These are phyloP conservation scores for Phrynocephalus versicolor DNA, from an alignment of 2,113 vertebrate species.

Conservation along the genomic window DNA sequence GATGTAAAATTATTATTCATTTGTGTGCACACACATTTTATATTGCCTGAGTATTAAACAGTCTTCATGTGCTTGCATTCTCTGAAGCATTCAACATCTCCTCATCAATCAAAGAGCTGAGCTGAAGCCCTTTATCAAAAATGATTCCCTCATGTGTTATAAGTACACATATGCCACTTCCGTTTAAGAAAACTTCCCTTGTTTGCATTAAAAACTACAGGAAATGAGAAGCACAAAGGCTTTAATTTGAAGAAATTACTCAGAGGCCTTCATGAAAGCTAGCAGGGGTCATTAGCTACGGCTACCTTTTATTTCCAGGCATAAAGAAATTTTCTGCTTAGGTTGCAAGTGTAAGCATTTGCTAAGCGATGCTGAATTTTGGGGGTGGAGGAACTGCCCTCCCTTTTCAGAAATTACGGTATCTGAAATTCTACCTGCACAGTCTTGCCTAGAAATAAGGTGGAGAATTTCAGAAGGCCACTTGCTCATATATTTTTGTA, in stretches of 20 bases:
- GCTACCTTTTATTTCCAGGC: not conserved
- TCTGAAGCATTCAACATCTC: slow-evolving; percentile 56
- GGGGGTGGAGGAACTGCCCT: not conserved
- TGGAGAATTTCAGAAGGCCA: no score
- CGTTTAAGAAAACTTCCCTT: slow-evolving; percentile 28
- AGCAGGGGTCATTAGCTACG: not conserved
- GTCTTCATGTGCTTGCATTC: slow-evolving; percentile 17
- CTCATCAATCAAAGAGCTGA: slow-evolving; percentile 52
- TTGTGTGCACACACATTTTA: slow-evolving; percentile 35
- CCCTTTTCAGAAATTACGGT: not conserved
- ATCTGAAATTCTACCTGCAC: not conserved
- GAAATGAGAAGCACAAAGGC: slow-evolving; percentile 12
- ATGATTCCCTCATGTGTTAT: slow-evolving; percentile 53
- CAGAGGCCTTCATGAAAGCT: not conserved
- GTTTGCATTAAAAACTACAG: slow-evolving; percentile 42
- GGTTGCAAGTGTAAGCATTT: not conserved
- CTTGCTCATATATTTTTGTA: no score
- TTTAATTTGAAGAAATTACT: slow-evolving; percentile 39
- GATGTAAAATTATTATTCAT: no score
- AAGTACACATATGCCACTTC: slow-evolving; percentile 37
- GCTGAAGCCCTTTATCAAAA: slow-evolving; percentile 52
- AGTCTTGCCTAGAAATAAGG: not conserved
- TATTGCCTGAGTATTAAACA: not conserved
- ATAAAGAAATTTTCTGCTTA: not conserved
- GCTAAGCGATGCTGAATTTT: not conserved